Evolutionary conservation across 2,113 vertebrate species (phyloP).

Genomic region (Nothocercus julius): DNA sequence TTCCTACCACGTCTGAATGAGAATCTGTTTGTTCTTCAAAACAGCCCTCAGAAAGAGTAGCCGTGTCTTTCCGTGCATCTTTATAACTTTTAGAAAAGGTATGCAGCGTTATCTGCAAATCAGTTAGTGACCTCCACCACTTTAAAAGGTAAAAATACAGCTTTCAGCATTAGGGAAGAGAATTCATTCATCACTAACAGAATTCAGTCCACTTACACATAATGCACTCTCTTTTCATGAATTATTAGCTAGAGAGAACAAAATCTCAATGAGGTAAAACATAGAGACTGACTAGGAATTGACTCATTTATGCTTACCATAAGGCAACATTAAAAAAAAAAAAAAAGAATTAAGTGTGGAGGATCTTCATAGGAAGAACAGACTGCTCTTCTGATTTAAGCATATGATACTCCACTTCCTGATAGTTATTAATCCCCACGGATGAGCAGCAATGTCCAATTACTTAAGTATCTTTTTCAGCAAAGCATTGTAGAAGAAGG

Average conservation of each 20-base stretch:
- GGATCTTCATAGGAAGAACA: not conserved
- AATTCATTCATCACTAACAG: not conserved
- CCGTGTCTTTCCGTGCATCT: not conserved
- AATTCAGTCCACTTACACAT: not conserved
- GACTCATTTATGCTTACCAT: not conserved
- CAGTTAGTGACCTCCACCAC: not conserved
- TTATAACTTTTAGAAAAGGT: not conserved
- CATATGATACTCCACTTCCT: not conserved
- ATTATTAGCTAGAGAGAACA: not conserved
- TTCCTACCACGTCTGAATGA: not conserved
- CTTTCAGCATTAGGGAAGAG: not conserved
- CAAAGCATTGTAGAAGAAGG: not conserved
- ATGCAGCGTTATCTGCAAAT: not conserved
- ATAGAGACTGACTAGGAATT: not conserved
- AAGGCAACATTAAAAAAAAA: not conserved
- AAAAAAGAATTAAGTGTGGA: not conserved
- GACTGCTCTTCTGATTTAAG: not conserved
- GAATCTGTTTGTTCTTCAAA: not conserved
- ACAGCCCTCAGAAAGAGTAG: not conserved
- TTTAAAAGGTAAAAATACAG: slow-evolving; percentile 1
- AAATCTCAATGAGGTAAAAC: not conserved
- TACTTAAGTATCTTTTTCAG: not conserved
- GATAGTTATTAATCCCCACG: not conserved
- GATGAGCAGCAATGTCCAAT: not conserved
- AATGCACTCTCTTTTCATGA: not conserved